These are phyloP conservation scores for Lordiphosa collinella DNA, from an alignment of 1,140 invertebrate genomes.

Conservation along the genomic window DNA sequence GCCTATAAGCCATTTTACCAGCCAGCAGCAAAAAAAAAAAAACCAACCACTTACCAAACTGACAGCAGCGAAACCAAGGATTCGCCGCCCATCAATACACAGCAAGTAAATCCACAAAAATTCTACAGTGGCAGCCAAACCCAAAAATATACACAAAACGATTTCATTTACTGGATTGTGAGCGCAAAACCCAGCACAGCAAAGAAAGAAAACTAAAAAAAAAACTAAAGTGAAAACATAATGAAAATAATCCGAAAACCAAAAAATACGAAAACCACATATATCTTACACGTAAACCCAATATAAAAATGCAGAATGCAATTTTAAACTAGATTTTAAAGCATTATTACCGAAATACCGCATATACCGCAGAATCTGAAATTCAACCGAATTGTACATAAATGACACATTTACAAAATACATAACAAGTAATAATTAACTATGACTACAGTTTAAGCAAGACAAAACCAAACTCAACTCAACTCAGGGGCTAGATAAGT, in stretches of 20 bases:
- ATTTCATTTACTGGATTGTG: conserved; percentile 45
- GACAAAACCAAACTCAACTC: conserved; percentile 23
- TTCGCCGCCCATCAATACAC: neutral
- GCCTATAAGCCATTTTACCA: conserved; percentile 29
- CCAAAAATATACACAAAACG: conserved; percentile 12
- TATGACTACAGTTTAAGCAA: conserved; percentile 75
- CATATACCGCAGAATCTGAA: conserved; percentile 31
- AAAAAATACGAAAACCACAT: conserved; percentile 47
- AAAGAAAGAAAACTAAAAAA: conserved; percentile 36
- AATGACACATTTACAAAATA: conserved; percentile 50
- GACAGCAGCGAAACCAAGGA: conserved; percentile 21
- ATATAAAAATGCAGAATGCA: conserved; percentile 74
- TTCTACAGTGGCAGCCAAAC: conserved; percentile 20
- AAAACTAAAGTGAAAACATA: conserved; percentile 23
- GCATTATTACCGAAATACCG: conserved; percentile 62
- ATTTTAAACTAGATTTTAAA: conserved; percentile 76
- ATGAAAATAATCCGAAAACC: conserved; percentile 21
- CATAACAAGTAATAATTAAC: conserved; percentile 40
- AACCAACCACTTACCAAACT: conserved; percentile 22
- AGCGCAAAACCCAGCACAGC: conserved; percentile 39
- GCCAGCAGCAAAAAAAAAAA: conserved; percentile 3
- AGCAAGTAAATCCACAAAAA: conserved; percentile 19
- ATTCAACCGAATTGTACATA: conserved; percentile 73
- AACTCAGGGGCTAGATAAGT: conserved; percentile 23
- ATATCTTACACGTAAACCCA: conserved; percentile 69